Percentiles rank a stretch among this genome's conserved stretches.
Evolutionary conservation across 2,888 invertebrate species (phyloP).

Genomic region (Anodontia alba): DNA sequence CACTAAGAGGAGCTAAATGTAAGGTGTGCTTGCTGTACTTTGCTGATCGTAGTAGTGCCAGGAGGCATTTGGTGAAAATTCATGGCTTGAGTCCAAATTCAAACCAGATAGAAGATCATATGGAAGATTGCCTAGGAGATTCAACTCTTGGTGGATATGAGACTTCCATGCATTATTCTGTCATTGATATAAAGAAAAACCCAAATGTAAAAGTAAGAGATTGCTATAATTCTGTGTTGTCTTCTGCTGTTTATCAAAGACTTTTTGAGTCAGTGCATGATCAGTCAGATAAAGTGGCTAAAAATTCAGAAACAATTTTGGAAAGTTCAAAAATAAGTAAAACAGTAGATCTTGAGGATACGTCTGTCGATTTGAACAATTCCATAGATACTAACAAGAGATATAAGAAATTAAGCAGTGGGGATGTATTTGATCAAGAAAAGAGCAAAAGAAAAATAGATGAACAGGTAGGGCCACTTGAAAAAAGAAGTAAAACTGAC

Average conservation of each 20-base stretch:
- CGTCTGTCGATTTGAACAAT: not conserved
- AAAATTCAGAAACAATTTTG: not conserved
- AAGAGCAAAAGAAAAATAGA: conserved; percentile 2
- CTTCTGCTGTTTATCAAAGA: conserved; percentile 2
- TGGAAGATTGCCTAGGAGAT: conserved; percentile 8
- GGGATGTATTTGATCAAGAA: not conserved
- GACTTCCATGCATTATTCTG: not conserved
- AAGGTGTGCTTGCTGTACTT: conserved; percentile 57
- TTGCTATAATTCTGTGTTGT: conserved; percentile 6
- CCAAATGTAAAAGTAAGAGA: conserved; percentile 13
- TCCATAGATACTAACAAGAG: not conserved
- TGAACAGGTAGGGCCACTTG: not conserved
- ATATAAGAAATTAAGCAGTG: not conserved
- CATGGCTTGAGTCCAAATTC: conserved; percentile 54
- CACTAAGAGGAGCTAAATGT: conserved; percentile 54
- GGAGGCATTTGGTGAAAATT: conserved; percentile 52
- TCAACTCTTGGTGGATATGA: not conserved
- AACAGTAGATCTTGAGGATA: not conserved
- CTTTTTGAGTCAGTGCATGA: not conserved
- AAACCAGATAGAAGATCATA: conserved; percentile 40
- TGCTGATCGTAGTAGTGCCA: conserved; percentile 58
- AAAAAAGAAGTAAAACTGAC: conserved; percentile 28
- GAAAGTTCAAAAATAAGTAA: not conserved
- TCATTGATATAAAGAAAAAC: conserved; percentile 9
- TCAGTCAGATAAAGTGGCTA: not conserved